A percentile compares a stretch with the other conserved stretches of the same genome.
These are phyloP conservation scores for Drosophila melanica DNA, from an alignment of 1,140 invertebrate genomes.

Conservation along the genomic window DNA sequence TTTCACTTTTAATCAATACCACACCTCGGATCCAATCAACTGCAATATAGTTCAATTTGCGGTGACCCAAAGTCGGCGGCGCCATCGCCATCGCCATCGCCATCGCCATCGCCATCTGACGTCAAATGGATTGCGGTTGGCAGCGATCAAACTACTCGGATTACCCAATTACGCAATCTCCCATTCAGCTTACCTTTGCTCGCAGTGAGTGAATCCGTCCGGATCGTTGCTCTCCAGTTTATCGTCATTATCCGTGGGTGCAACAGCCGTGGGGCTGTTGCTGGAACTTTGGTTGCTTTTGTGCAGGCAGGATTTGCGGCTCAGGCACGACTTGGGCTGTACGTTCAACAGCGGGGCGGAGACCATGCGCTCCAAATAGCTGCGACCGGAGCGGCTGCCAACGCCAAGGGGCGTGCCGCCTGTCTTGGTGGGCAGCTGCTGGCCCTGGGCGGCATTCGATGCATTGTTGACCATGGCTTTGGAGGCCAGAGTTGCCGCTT, in stretches of 20 bases:
- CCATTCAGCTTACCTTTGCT: constrained; percentile 63
- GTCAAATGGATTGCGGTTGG: constrained; percentile 36
- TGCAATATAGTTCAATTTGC: constrained; percentile 69
- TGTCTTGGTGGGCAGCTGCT: constrained; percentile 55
- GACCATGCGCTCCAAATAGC: constrained; percentile 76
- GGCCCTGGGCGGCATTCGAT: constrained; percentile 54
- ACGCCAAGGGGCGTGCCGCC: constrained; percentile 62
- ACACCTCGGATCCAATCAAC: constrained; percentile 19
- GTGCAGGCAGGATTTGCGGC: constrained; percentile 79
- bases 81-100: constrained; percentile 53
- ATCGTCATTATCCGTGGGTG: constrained; percentile 35
- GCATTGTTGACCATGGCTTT: constrained; percentile 83
- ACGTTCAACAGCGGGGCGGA: constrained; percentile 65
- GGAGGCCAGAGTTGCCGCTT: constrained; percentile 79
- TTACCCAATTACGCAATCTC: constrained; percentile 56
- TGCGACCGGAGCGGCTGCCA: constrained; percentile 67
- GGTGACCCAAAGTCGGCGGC: constrained; percentile 37
- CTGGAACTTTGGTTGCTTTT: constrained; percentile 50
- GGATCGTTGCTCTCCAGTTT: constrained; percentile 36
- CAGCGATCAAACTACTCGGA: constrained; percentile 11
- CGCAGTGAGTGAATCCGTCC: constrained; percentile 41
- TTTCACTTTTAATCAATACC: constrained; percentile 38
- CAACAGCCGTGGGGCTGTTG: constrained; percentile 27
- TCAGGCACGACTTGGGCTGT: constrained; percentile 79
- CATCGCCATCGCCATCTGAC: constrained; percentile 53